Evolutionary conservation across 2,888 invertebrate genomes (phyloP), one percentile per base, ranked within the genome.

Genomic region (Cerastoderma edule): DNA sequence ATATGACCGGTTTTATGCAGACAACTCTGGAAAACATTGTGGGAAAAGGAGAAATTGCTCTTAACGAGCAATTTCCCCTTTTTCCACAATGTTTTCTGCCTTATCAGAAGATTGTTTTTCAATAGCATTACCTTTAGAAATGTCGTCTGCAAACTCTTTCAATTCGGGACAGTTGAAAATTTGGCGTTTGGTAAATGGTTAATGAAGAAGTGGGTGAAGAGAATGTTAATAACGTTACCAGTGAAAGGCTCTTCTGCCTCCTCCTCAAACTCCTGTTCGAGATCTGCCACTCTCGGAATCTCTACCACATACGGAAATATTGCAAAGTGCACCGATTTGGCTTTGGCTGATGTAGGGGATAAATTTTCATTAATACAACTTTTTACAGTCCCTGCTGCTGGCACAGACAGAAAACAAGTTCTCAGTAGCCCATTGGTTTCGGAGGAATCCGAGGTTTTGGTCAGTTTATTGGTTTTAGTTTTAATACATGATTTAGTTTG

Each of bases 231-330:
- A 19, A 66, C 63, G 39, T 76, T 54, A 22, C 67, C n/a, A n/a
- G n/a, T n/a, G n/a, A n/a, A n/a, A n/a, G n/a, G n/a, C n/a, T 53
- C 50, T 35, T 57, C 44, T 16, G 54, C 70, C 1, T 66, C 66
- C 24, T 60, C 68, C 48, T 68, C 74, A 53, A 67, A 80, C 32
- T 72, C 76, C 28, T 72, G 35, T 67, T 78, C 82, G 44, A 83
- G 32, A 64, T 81, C 81, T 30, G 73, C 46, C 2, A 81, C 71
- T 44, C 85, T 79, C 46, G 89, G 87, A 32, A 88, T 87, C 70
- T 89, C 85, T 27, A 82, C 56, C 28, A 89, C 80, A 72, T 87
- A 88, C 0, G 89, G 88, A 75, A 88, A 89, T 68, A 89, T 82
- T 35, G 86, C 86, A 81, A 89, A 88, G 57, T 85, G 87, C 10